A percentile compares a stretch with the other conserved stretches of the same genome.
These are phyloP conservation scores for Zosterops borbonicus DNA, from an alignment of 2,113 vertebrate species.

Conservation along the genomic window DNA sequence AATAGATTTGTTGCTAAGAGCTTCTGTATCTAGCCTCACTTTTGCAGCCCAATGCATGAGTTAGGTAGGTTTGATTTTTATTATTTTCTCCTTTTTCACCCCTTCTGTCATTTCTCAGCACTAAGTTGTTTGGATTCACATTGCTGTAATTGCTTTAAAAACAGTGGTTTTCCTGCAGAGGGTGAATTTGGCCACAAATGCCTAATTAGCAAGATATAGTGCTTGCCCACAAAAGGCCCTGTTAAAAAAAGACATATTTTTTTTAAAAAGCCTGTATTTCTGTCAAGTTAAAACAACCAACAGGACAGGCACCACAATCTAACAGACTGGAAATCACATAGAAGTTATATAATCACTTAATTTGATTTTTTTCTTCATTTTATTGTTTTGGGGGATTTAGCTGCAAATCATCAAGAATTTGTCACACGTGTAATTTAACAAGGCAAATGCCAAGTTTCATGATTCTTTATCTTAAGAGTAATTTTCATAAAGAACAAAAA, in stretches of 20 bases:
- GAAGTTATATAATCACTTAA: not conserved
- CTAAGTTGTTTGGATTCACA: not conserved
- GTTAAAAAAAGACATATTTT: not conserved
- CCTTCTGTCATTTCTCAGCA: not conserved
- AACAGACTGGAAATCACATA: not conserved
- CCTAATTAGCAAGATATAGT: not conserved
- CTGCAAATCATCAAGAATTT: not conserved
- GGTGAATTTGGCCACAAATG: not conserved
- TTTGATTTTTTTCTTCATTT: not conserved
- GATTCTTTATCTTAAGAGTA: not conserved
- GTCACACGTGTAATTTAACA: not conserved
- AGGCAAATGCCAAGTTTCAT: not conserved
- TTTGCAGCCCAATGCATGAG: not conserved
- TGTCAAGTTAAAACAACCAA: not conserved
- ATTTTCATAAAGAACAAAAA: not conserved
- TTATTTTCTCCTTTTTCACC: not conserved
- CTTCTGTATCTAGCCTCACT: not conserved
- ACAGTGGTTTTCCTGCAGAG: not conserved
- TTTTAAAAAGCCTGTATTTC: not conserved
- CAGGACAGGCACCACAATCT: not conserved
- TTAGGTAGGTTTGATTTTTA: not conserved
- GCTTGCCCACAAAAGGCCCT: not conserved
- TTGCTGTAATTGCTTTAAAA: not conserved
- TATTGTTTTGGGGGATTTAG: not conserved
- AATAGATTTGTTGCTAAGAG: not conserved